Conservation (phyloP, 2,113 vertebrate species). For the Rhadina sibilatrix region DNA sequence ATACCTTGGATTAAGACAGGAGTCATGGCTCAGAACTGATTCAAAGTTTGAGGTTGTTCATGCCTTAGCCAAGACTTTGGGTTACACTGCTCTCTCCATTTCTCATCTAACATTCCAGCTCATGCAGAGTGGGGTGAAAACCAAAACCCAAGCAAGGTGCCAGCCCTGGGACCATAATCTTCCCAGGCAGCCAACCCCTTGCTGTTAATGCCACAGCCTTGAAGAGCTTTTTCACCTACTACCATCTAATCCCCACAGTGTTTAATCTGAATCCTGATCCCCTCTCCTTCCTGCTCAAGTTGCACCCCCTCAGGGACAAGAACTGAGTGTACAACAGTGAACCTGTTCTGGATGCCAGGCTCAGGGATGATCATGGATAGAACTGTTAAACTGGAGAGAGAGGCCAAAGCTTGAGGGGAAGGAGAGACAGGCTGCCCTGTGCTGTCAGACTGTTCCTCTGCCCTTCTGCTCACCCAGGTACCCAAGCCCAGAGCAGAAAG, state of each 20-base stretch:
- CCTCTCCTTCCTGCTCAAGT: background rate
- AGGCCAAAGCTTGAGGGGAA: background rate
- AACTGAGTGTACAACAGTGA: background rate
- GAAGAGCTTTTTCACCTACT: background rate
- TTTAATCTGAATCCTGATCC: background rate
- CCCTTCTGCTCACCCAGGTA: background rate
- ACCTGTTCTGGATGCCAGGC: background rate
- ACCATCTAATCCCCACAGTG: background rate
- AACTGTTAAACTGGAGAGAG: background rate
- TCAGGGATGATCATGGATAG: background rate
- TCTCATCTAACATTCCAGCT: background rate
- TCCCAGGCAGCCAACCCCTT: background rate
- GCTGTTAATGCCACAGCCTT: background rate
- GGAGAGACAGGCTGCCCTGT: background rate
- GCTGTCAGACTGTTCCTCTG: background rate
- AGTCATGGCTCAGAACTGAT: background rate
- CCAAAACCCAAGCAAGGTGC: background rate
- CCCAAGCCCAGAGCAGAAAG: background rate
- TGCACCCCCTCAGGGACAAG: background rate
- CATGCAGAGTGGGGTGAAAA: background rate
- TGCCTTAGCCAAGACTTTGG: background rate
- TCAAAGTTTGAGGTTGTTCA: background rate
- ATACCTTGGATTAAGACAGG: background rate
- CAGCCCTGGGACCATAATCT: background rate
- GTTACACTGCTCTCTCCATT: background rate